Conservation (phyloP, 2,888 invertebrate genomes). For the Campoplex nolae region DNA sequence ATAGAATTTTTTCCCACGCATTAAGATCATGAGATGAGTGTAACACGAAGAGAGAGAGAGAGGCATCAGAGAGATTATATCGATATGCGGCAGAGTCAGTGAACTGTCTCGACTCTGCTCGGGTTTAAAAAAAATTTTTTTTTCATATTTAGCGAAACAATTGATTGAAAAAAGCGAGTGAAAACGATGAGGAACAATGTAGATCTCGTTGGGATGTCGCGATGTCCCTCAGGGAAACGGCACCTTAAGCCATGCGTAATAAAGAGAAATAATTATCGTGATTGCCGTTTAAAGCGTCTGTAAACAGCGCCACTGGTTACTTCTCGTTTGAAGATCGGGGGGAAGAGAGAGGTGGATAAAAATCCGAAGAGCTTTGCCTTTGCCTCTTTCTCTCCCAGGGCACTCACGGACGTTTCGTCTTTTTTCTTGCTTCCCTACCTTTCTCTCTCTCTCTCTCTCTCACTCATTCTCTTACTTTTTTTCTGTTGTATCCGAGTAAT, state of each 20-base stretch:
- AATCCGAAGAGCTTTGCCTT: constrained; percentile 52
- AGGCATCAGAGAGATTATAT: neutral
- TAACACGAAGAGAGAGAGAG: neutral
- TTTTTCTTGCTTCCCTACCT: constrained; percentile 54
- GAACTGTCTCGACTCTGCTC: neutral
- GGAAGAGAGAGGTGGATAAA: constrained; percentile 40
- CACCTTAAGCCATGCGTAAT: constrained; percentile 8
- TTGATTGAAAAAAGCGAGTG: neutral
- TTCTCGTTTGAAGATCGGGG: constrained; percentile 38
- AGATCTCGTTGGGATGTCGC: neutral
- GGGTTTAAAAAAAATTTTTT: neutral
- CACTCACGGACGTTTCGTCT: constrained; percentile 67
- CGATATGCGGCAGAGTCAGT: neutral
- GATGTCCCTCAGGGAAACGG: neutral
- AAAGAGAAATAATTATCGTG: constrained; percentile 53
- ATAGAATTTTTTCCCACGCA: neutral
- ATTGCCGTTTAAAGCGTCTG: constrained; percentile 57
- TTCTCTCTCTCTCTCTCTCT: no score
- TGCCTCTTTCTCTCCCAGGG: constrained; percentile 46
- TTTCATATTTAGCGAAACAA: neutral
- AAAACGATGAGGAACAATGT: neutral
- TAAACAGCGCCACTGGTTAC: constrained; percentile 65
- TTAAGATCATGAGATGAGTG: neutral
- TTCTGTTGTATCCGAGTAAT: constrained; percentile 65
- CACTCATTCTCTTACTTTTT: constrained; percentile 6